Percentiles rank a stretch among this genome's conserved stretches.
Conservation (phyloP, 2,113 vertebrate species). For the Centropus unirufus region DNA sequence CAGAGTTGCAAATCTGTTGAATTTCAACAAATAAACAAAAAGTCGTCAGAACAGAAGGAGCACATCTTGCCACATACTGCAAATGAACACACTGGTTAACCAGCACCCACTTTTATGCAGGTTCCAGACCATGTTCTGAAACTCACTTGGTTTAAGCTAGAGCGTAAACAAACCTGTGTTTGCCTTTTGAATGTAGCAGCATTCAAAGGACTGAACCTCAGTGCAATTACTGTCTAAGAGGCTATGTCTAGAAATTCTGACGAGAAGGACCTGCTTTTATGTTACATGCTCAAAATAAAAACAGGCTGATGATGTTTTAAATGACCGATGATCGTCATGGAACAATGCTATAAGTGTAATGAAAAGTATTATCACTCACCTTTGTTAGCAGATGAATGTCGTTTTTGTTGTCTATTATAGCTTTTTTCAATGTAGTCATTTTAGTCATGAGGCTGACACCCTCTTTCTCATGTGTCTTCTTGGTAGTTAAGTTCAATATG, state of each 20-base stretch:
- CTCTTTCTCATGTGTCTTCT: neutral
- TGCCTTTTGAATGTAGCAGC: neutral
- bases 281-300: neutral
- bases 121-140: neutral
- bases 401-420: neutral
- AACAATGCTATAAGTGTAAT: neutral
- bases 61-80: neutral
- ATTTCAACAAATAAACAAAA: neutral
- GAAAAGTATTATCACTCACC: neutral
- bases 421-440: neutral
- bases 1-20: neutral
- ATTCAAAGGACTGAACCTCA: neutral
- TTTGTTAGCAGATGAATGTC: neutral
- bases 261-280: neutral
- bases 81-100: neutral
- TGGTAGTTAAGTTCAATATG: neutral
- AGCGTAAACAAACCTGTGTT: neutral
- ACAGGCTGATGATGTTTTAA: neutral
- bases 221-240: neutral
- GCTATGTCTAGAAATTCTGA: neutral
- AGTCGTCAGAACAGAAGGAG: neutral
- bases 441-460: neutral
- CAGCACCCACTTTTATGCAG: neutral
- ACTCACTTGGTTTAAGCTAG: neutral
- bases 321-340: neutral